Evolutionary conservation across 2,113 vertebrate genomes (phyloP), one percentile per base, ranked within the genome.

Genomic region (Scatophagus argus): DNA sequence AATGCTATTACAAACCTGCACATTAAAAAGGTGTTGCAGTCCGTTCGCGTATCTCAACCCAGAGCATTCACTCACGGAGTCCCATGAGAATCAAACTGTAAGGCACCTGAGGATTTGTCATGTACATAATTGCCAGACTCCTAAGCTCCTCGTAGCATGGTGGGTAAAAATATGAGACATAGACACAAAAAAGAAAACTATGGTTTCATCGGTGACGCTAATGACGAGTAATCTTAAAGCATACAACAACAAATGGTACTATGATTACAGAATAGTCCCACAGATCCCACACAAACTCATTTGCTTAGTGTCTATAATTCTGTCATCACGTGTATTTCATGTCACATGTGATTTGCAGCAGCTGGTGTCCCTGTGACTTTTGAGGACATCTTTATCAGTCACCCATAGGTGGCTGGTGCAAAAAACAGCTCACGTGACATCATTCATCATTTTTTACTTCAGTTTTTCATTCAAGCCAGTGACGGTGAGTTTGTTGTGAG

Each of bases 91-190:
- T 88, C 87, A 79, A 81, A 88, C 92, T 85, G 87, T 95, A 95
- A 95, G 94, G 94, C 94, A 95, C 94, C 93, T 94, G 90, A 92
- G 92, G 89, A 93, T 92, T 91, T 90, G 88, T 89, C 87, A 93
- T 91, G 88, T 90, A 91, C 87, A 90, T 90, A 91, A 84, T 93
- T 91, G 86, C 89, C 88, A 68, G 88, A 92, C 77, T 79, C 60
- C 79, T 76, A 89, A 88, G 83, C 87, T 88, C 87, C 89, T 87
- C 77, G 39, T 77, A 67, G 77, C 54, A 75, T 69, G 63, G 67
- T 71, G 74, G 81, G 54, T 75, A 23, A 68, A 51, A 47, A 82
- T 41, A 62, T 59, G 72, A 65, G 3, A 83, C 44, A 65, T 21
- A 36, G 29, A 72, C 0, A 47, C 19, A 58, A 61, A 58, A 25